Base-by-base conservation (phyloP, 2,113 vertebrate genomes). In the Balaeniceps rex region DNA sequence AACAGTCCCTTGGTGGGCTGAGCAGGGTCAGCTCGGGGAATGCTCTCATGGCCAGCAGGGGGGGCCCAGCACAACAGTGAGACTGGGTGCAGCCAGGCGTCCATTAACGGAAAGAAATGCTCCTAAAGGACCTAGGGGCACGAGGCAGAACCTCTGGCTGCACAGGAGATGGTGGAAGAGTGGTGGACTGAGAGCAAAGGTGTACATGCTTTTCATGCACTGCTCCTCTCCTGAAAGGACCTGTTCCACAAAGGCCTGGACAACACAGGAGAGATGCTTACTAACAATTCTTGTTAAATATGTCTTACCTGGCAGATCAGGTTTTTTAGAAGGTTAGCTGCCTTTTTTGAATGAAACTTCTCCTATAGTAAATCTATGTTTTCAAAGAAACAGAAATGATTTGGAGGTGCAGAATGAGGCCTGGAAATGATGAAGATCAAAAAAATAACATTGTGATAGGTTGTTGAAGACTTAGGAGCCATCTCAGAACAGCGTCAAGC, bases 131-230 rank as follows among this genome's bases (percentile, higher is more conserved):
- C 3, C 10, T 23, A 3, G 8, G 12, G 13, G 8, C 7, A 19
- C 25, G 2, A 3, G 28, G n/a, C 14, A 86, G 75, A 61, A 12
- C 7, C 11, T n/a, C 38, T 68, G 66, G 12, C 21, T 51, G 34
- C 6, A 4, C 12, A 42, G 33, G 57, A 86, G 8, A 36, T 7
- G 0, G 0, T 26, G 38, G 42, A n/a, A 71, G 34, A n/a, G 8
- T 29, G 44, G 11, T 57, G 58, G 25, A 40, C 19, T 31, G n/a
- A 55, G 33, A 13, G 31, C 19, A 66, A 7, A 15, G 33, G 5
- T 46, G 7, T 14, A 2, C 11, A 3, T 51, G 40, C 7, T 52
- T 63, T 64, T 76, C 33, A n/a, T 85, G 42, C 11, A 8, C 18
- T 40, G 11, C 36, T 69, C 12, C 17, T 74, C 23, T 74, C 14